Conservation (phyloP, 23 tunicate species). For the Styela clava region DNA sequence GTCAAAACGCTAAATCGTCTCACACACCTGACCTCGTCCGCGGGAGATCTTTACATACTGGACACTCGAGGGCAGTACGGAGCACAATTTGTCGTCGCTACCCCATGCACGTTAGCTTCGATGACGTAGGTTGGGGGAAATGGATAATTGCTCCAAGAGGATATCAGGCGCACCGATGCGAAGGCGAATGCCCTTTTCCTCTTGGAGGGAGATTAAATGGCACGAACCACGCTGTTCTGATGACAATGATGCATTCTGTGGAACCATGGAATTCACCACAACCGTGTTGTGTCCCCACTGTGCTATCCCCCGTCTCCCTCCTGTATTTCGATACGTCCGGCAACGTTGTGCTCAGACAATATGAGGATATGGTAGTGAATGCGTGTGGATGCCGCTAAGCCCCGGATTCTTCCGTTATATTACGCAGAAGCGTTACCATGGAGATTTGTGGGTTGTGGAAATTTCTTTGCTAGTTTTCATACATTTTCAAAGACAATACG, state of each 20-base stretch:
- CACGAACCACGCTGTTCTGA: slow-evolving; percentile 72
- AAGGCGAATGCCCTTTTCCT: slow-evolving; percentile 82
- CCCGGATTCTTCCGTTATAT: too few relatives aligned
- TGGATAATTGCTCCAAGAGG: slow-evolving; percentile 87
- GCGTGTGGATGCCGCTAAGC: slow-evolving; percentile 77
- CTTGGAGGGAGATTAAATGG: slow-evolving; percentile 52
- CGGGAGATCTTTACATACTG: background rate
- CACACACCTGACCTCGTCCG: background rate
- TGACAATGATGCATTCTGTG: slow-evolving; percentile 70
- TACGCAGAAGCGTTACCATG: background rate
- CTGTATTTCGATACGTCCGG: slow-evolving; percentile 62
- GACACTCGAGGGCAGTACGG: slow-evolving; percentile 7
- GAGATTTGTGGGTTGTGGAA: background rate
- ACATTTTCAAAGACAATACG: slow-evolving; percentile 57
- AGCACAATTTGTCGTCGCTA: slow-evolving; percentile 54
- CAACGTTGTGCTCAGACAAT: slow-evolving; percentile 62
- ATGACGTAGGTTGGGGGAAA: slow-evolving; percentile 72
- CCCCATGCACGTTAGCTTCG: slow-evolving; percentile 61
- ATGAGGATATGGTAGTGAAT: slow-evolving; percentile 72
- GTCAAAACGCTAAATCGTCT: background rate
- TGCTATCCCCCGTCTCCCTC: slow-evolving; percentile 39
- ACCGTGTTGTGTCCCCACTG: slow-evolving; percentile 82
- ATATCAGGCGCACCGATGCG: slow-evolving; percentile 68
- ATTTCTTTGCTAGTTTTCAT: background rate
- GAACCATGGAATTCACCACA: slow-evolving; percentile 38